Base-by-base conservation (phyloP, 2,797 vertebrate species). In the Oreonectes daqikongensis region DNA sequence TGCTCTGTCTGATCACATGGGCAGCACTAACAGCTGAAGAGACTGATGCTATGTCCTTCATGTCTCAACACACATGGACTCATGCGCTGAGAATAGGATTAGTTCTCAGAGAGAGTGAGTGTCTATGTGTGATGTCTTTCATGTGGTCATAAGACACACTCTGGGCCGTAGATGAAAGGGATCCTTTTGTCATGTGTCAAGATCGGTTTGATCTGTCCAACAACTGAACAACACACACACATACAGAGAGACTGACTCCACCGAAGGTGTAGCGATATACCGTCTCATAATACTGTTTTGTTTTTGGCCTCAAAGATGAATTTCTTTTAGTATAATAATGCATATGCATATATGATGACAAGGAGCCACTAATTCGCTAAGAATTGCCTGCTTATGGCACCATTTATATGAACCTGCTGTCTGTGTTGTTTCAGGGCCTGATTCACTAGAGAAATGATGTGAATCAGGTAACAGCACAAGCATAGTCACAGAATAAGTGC, bases 21-120 rank as follows among this genome's bases (percentile, higher is more conserved):
- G 60, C 76, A 72, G 65, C 55, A 75, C 57, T 64, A 77, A 70
- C 82, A 81, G 69, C 64, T 79, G 57, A 69, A 30, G 38, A 70
- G 50, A 76, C 65, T 70, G 65, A 77, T 81, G 57, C 48, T 63
- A 42, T 69, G 77, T 77, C 79, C 79, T 81, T 83, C 79, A 83
- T 78, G 71, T 80, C 65, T 77, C 79, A 83, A 66, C 60, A 77
- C 69, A 83, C 76, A 81, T 57, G 46, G 52, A 76, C 28, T 53
- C 61, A 72, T 50, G 18, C 66, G 70, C 48, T 52, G 18, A 64
- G 64, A 68, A 74, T 66, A 80, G 65, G 70, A 74, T 82, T 80
- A 70, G 69, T 50, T 46, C 73, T 76, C 64, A 22, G 26, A 46
- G 64, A 76, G 64, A 67, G 50, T 7, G 35, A 20, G 61, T 42